Evolutionary conservation across 2,113 vertebrate genomes (phyloP), one percentile per base, ranked within the genome.

Genomic region (Cryptotis parvus): DNA sequence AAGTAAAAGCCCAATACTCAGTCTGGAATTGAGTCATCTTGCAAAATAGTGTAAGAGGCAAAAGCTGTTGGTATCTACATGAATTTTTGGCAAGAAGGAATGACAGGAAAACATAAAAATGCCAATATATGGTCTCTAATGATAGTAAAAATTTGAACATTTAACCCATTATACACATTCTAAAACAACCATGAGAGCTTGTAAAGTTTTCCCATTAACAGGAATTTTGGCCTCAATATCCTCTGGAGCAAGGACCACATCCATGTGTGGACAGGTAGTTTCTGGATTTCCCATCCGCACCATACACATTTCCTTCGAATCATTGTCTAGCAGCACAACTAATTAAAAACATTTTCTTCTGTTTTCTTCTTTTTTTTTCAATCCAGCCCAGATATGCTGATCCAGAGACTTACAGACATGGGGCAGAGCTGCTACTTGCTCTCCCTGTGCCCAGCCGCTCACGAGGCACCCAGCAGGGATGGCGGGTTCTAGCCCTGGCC

Each of bases 301-400:
- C 77, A 91, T 91, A 74, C 52, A 31, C 66, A 88, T 97, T 94
- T 75, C 14, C 79, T 87, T 95, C 77, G 96, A 96, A 97, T 95
- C 93, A 77, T 85, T 95, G 86, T 94, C 82, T 97, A 94, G 96
- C 96, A 97, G 78, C 72, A 90, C 91, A 97, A 97, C 95, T 95
- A 97, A 97, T 97, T 96, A 96, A 97, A 98, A 97, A 89, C 66
- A 65, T 65, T 65, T 80, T 94, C 61, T 82, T 96, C n/a, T n/a
- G n/a, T n/a, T n/a, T n/a, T n/a, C n/a, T n/a, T n/a, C n/a, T n/a
- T n/a, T n/a, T n/a, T n/a, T n/a, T n/a, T n/a, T n/a, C n/a, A n/a
- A n/a, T n/a, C n/a, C n/a, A n/a, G n/a, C n/a, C n/a, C n/a, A n/a
- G n/a, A n/a, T n/a, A n/a, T n/a, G n/a, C n/a, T n/a, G n/a, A n/a